Evolutionary conservation across 2,797 vertebrate genomes (phyloP), one percentile per base, ranked within the genome.

Genomic region (Acrocephalus scirpaceus): DNA sequence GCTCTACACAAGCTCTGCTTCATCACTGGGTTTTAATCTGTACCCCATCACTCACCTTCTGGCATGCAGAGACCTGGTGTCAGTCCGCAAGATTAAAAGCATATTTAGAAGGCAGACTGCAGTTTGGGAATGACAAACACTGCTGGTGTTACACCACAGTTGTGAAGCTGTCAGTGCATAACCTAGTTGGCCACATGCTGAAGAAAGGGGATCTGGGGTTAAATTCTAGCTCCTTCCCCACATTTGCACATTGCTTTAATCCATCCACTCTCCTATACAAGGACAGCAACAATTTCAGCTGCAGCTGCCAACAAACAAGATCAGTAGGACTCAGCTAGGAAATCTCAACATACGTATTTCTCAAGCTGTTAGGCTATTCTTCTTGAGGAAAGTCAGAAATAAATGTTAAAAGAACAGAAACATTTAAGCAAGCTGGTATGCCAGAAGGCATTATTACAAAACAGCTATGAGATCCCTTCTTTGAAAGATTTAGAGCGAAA

Each of bases 301-400:
- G 90, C 83, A 92, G 92, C 77, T 96, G 95, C 94, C 92, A 94
- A 78, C 72, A 90, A 94, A 78, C 75, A 45, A 81, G 94, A 96
- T 92, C 90, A 96, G 96, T 23, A 93, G 78, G 76, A 87, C 70
- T 96, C 86, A 72, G 82, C 54, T 78, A 92, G 70, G 92, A 92
- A 94, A 96, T 94, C 94, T 91, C 88, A 67, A 83, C 62, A 72
- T 82, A 92, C 27, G 40, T 64, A 86, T 79, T 92, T 95, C 90
- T 91, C 95, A 96, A 93, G 91, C 93, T 95, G 85, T 85, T 86
- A 78, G 77, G 72, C 53, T 90, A 90, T 54, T 89, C 71, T 50
- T 95, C 42, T 86, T 21, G 60, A 81, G 79, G 47, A 94, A 87
- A 92, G 57, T 86, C 94, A 86, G 93, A 91, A 87, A 85, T 70